A percentile compares a stretch with the other conserved stretches of the same genome.
Conservation (phyloP, 1,140 invertebrate genomes). For the Ceratina calcarata region DNA sequence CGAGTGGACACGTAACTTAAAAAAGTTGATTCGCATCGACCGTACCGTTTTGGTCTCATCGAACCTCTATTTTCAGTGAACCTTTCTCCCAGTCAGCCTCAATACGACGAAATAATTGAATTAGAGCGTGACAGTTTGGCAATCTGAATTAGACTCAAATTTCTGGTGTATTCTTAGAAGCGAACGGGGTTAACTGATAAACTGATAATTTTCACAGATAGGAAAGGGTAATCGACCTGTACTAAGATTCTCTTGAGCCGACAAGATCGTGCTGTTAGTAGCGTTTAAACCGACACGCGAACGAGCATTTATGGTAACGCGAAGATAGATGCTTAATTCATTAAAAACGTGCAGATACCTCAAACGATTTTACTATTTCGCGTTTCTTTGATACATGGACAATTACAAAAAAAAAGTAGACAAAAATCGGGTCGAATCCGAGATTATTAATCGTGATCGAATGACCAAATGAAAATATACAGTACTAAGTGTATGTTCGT, state of each 20-base stretch:
- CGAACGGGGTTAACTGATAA: neutral
- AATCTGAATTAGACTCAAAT: neutral
- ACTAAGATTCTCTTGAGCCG: neutral
- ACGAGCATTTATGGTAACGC: conserved; percentile 8
- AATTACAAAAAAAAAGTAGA: too few species aligned
- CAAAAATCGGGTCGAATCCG: too few species aligned
- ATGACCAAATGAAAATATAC: conserved; percentile 59
- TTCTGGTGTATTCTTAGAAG: conserved; percentile 20
- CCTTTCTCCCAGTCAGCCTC: neutral
- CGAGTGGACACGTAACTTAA: too few species aligned
- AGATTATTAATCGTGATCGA: conserved; percentile 39
- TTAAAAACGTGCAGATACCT: too few species aligned
- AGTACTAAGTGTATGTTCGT: conserved; percentile 38
- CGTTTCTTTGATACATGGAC: too few species aligned
- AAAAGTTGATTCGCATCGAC: too few species aligned
- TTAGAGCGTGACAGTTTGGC: neutral
- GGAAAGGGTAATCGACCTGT: neutral
- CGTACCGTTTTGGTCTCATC: neutral
- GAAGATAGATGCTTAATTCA: too few species aligned
- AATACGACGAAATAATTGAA: neutral
- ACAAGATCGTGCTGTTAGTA: neutral
- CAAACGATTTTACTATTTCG: neutral
- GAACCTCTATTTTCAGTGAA: neutral
- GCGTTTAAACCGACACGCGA: neutral
- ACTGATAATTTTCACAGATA: neutral